Percentiles rank a stretch among this genome's conserved stretches.
Evolutionary conservation across 2,797 vertebrate genomes (phyloP).

Genomic region (Peromyscus melanophrys): DNA sequence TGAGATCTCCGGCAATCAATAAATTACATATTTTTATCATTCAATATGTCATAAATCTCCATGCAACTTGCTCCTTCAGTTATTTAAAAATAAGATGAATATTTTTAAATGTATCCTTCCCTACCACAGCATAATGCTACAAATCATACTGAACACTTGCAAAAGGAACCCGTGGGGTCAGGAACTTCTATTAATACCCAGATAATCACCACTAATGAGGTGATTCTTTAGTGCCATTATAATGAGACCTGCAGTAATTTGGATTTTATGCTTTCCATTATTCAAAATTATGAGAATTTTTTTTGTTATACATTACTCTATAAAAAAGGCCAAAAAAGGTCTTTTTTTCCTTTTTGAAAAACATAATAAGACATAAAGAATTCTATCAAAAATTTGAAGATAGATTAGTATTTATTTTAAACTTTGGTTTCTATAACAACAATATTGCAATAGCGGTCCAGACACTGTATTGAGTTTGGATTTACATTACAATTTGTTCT

Average conservation of each 20-base stretch:
- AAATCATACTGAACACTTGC: constrained; percentile 61
- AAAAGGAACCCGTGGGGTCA: constrained; percentile 63
- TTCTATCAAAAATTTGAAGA: constrained; percentile 67
- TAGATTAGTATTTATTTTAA: constrained; percentile 65
- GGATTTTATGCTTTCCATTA: constrained; percentile 84
- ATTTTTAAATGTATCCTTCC: constrained; percentile 67
- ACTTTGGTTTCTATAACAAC: constrained; percentile 16
- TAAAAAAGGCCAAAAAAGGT: not conserved
- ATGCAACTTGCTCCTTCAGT: constrained; percentile 61
- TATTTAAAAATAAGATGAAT: constrained; percentile 50
- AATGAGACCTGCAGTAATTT: constrained; percentile 79
- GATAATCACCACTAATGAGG: constrained; percentile 84
- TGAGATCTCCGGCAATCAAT: constrained; percentile 16
- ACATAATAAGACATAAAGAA: not conserved
- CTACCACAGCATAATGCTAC: constrained; percentile 40
- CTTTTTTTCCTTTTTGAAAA: not conserved
- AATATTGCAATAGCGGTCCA: constrained; percentile 19
- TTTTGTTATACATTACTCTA: constrained; percentile 59
- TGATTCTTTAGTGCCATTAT: constrained; percentile 83
- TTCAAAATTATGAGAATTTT: constrained; percentile 75
- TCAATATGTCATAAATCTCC: constrained; percentile 66
- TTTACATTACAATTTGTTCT: constrained; percentile 51
- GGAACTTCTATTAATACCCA: constrained; percentile 85
- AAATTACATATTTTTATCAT: constrained; percentile 7
- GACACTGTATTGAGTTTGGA: not conserved